Base-by-base conservation (phyloP, 2,797 vertebrate species). In the Phoxinus dragarum region DNA sequence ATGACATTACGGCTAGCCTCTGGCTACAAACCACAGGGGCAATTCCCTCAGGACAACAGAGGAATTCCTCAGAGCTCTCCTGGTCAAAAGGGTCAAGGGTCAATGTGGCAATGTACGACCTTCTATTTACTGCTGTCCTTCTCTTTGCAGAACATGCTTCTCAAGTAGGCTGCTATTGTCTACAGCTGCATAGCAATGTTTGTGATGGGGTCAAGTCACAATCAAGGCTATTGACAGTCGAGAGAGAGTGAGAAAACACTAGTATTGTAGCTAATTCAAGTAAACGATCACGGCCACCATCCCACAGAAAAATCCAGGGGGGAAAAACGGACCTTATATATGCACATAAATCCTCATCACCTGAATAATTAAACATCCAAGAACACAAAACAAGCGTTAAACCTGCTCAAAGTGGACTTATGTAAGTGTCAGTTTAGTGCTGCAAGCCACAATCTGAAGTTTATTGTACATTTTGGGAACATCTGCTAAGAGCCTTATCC, bases 1-100 rank as follows among this genome's bases (percentile, higher is more conserved):
- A 66, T 85, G 84, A 74, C 87, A 83, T 77, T 34, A 74, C 16
- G 10, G 56, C 54, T 89, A 36, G 88, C 88, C 88, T 90, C 74
- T 72, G 88, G 89, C 81, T 73, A 64, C 89, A 90, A 90, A 91
- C 79, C 85, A 81, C 87, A 87, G 87, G 87, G 82, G 80, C 84
- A 71, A 84, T 81, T 87, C 90, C 91, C 82, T 76, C 17, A 42
- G 86, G 88, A 86, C 82, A 86, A 84, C 84, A 77, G 47, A 84
- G 87, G 73, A 86, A 86, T 86, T 88, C 87, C 83, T 88, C 38
- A 72, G 86, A 86, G 87, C 78, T 79, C 84, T 77, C 67, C 27
- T 66, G 80, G 84, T 80, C 54, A 90, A 77, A 67, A 8, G 47
- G 79, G 87, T 71, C 85, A 89, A 78, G 31, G 82, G 89, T 90